Conservation (phyloP, 1,140 invertebrate species). For the Drosophila baimaii region DNA sequence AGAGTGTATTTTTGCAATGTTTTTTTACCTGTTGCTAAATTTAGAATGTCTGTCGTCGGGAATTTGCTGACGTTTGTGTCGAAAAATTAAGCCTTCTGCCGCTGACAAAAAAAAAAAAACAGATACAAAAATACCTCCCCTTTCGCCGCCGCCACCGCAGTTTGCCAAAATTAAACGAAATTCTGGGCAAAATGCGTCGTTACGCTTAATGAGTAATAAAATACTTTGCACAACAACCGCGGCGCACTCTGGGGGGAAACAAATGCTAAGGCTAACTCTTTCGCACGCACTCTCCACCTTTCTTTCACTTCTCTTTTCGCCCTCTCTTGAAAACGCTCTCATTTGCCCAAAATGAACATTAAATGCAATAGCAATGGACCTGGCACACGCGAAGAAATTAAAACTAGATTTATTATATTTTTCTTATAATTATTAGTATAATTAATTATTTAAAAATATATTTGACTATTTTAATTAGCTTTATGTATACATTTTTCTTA, state of each 20-base stretch:
- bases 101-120: constrained; percentile 4
- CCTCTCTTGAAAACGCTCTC: constrained; percentile 4
- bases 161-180: constrained; percentile 42
- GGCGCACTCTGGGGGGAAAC: constrained; percentile 34
- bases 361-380: constrained; percentile 45
- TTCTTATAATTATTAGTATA: neutral
- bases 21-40: constrained; percentile 79
- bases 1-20: constrained; percentile 46
- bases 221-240: constrained; percentile 71
- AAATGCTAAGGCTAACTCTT: constrained; percentile 27
- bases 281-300: constrained; percentile 15
- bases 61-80: constrained; percentile 70
- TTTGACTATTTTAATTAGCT: neutral
- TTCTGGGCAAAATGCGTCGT: constrained; percentile 76
- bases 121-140: constrained; percentile 3
- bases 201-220: constrained; percentile 83
- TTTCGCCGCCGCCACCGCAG: constrained; percentile 6
- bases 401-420: neutral
- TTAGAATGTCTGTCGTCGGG: constrained; percentile 74
- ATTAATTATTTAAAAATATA: neutral
- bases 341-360: constrained; percentile 69
- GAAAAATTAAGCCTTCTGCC: constrained; percentile 58
- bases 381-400: constrained; percentile 8
- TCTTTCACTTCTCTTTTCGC: neutral
- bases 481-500: neutral